These are phyloP conservation scores for Chelmon rostratus DNA, from an alignment of 2,797 vertebrate genomes.

Conservation along the genomic window DNA sequence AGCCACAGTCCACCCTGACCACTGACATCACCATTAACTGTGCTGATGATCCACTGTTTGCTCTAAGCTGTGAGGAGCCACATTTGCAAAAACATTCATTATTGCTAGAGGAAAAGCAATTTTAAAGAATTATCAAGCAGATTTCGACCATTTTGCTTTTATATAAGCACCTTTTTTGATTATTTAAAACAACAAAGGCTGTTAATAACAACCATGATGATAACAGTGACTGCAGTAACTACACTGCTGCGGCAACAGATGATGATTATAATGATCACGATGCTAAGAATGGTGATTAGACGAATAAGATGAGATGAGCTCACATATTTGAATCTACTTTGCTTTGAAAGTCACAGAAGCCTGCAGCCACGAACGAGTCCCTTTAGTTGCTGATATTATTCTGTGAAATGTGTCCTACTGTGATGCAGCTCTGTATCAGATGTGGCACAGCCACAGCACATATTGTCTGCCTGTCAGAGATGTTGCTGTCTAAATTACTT, in stretches of 20 bases:
- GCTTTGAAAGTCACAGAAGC: constrained; percentile 38
- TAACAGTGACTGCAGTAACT: constrained; percentile 8
- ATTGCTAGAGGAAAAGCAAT: not conserved
- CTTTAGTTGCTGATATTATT: constrained; percentile 16
- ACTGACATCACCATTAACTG: constrained; percentile 50
- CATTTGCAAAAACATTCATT: constrained; percentile 23
- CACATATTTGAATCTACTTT: constrained; percentile 26
- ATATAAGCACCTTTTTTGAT: not conserved
- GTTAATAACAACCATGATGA: constrained; percentile 31
- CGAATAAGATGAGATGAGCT: constrained; percentile 20
- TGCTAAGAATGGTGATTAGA: constrained; percentile 39
- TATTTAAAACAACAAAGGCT: constrained; percentile 18
- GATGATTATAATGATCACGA: constrained; percentile 41
- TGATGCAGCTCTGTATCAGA: constrained; percentile 50
- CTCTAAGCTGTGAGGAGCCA: constrained; percentile 21
- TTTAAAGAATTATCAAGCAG: constrained; percentile 15
- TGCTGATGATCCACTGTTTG: constrained; percentile 10
- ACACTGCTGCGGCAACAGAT: constrained; percentile 29
- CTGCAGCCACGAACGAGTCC: constrained; percentile 18
- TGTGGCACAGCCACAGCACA: constrained; percentile 38
- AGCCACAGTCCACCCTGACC: constrained; percentile 48
- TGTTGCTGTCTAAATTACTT: constrained; percentile 70
- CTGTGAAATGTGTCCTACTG: constrained; percentile 39
- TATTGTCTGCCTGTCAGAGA: constrained; percentile 51
- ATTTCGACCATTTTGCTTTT: constrained; percentile 19